Percentiles rank a stretch among this genome's conserved stretches.
Evolutionary conservation across 2,797 vertebrate genomes (phyloP).

Genomic region (Pogonophryne albipinna): DNA sequence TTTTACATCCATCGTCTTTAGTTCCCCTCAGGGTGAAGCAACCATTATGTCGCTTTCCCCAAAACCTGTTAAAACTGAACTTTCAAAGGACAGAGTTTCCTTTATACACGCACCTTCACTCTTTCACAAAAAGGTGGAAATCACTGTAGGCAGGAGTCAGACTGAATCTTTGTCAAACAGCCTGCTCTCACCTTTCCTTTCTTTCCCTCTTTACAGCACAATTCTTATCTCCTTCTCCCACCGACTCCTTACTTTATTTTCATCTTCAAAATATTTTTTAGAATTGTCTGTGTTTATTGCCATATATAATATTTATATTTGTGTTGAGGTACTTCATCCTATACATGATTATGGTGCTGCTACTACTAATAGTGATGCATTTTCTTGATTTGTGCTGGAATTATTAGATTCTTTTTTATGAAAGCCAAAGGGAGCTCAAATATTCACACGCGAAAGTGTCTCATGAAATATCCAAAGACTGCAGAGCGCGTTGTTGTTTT

Average conservation of each 20-base stretch:
- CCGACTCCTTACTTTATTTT: background rate
- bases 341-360: background rate
- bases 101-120: background rate
- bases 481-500: background rate
- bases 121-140: conserved; percentile 21
- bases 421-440: background rate
- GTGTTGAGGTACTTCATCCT: background rate
- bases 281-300: background rate
- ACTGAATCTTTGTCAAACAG: conserved; percentile 36
- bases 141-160: conserved; percentile 36
- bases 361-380: background rate
- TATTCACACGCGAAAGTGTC: background rate
- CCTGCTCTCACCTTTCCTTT: background rate
- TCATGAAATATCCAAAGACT: background rate
- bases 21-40: background rate
- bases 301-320: background rate
- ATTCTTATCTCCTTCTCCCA: background rate
- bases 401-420: background rate
- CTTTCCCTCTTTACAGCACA: background rate
- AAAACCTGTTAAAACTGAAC: background rate
- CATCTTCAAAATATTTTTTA: background rate
- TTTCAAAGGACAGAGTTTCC: background rate
- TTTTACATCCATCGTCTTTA: background rate
- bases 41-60: conserved; percentile 1
- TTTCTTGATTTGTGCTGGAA: background rate